A percentile compares a stretch with the other conserved stretches of the same genome.
These are phyloP conservation scores for Andrena fulva DNA, from an alignment of 2,888 invertebrate genomes.

Conservation along the genomic window DNA sequence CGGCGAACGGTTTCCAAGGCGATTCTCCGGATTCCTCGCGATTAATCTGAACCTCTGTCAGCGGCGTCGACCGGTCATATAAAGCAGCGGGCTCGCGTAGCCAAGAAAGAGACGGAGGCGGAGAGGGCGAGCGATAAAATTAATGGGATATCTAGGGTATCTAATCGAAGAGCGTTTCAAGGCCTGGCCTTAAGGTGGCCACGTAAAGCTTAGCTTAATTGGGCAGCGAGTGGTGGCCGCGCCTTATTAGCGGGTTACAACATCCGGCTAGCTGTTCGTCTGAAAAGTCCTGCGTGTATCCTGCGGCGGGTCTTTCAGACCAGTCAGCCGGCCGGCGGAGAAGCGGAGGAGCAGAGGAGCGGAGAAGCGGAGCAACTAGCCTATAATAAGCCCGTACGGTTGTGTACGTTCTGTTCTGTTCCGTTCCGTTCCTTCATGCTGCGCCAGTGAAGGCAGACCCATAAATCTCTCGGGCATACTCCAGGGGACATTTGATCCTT, in stretches of 20 bases:
- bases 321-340: slow-evolving; percentile 63
- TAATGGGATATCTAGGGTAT: slow-evolving; percentile 79
- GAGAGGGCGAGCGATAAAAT: slow-evolving; percentile 72
- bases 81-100: slow-evolving; percentile 54
- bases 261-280: slow-evolving; percentile 83
- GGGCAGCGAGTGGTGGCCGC: slow-evolving; percentile 80
- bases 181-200: slow-evolving; percentile 77
- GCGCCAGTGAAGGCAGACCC: slow-evolving; percentile 83
- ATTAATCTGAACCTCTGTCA: slow-evolving; percentile 69
- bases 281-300: slow-evolving; percentile 83
- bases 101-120: background rate
- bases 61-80: slow-evolving; percentile 56
- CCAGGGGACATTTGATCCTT: slow-evolving; percentile 85
- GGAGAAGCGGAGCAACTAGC: slow-evolving; percentile 79
- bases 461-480: slow-evolving; percentile 84
- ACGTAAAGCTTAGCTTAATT: slow-evolving; percentile 82
- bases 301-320: slow-evolving; percentile 79
- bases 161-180: slow-evolving; percentile 81
- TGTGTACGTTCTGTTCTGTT: slow-evolving; percentile 80
- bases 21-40: slow-evolving; percentile 45
- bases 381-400: slow-evolving; percentile 83
- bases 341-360: slow-evolving; percentile 67
- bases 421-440: slow-evolving; percentile 82
- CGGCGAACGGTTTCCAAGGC: slow-evolving; percentile 34
- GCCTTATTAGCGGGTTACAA: slow-evolving; percentile 84